Percentiles rank a stretch among this genome's conserved stretches.
These are phyloP conservation scores for Lophura nycthemera DNA, from an alignment of 2,113 vertebrate species.

Conservation along the genomic window DNA sequence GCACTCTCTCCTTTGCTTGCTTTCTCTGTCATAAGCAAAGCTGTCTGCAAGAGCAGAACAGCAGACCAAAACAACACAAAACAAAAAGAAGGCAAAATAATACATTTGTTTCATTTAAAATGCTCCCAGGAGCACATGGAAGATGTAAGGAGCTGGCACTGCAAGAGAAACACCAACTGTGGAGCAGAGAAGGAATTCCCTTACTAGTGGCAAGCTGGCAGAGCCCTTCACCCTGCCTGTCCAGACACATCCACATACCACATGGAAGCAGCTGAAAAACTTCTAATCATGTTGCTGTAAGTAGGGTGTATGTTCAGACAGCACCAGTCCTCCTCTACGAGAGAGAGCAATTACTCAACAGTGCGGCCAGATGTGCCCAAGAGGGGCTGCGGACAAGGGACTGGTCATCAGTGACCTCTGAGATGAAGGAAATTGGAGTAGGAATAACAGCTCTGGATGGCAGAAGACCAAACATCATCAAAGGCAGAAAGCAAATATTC, in stretches of 20 bases:
- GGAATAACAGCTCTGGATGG: background rate
- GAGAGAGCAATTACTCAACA: background rate
- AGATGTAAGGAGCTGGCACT: background rate
- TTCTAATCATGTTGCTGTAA: accelerated
- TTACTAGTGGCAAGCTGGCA: background rate
- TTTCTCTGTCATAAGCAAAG: background rate
- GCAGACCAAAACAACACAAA: background rate
- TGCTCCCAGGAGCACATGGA: background rate
- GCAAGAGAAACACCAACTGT: background rate
- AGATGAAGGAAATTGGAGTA: accelerated
- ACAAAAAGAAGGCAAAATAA: background rate
- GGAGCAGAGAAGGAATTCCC: background rate
- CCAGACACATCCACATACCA: background rate
- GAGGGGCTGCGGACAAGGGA: background rate
- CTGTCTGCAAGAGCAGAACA: background rate
- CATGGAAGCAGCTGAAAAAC: background rate
- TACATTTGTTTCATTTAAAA: constrained; percentile 4
- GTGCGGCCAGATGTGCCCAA: background rate
- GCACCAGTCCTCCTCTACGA: background rate
- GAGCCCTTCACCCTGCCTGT: background rate
- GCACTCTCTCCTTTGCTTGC: background rate
- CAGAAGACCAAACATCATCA: background rate
- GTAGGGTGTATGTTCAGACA: background rate
- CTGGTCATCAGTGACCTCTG: background rate
- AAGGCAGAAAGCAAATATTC: background rate